A percentile compares a stretch with the other conserved stretches of the same genome.
These are phyloP conservation scores for Moxostoma hubbsi DNA, from an alignment of 2,797 vertebrate genomes.

Conservation along the genomic window DNA sequence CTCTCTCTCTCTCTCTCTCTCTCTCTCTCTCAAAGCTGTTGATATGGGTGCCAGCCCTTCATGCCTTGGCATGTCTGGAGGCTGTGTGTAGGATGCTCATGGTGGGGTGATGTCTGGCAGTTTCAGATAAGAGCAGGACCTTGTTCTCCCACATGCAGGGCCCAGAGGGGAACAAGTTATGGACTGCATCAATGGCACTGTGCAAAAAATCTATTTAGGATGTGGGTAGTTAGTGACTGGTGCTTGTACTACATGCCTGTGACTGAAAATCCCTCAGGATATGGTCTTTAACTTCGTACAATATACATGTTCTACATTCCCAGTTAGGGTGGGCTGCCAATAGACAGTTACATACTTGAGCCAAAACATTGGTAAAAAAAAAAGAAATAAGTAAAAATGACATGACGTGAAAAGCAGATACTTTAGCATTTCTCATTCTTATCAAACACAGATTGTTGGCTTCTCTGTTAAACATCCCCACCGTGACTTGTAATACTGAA, in stretches of 20 bases:
- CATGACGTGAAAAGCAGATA: background rate
- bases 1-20: constrained; percentile 58
- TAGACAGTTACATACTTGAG: constrained; percentile 14
- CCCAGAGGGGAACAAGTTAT: constrained; percentile 22
- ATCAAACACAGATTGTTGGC: too few relatives aligned
- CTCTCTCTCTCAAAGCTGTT: constrained; percentile 53
- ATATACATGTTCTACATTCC: constrained; percentile 21
- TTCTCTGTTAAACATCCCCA: too few relatives aligned
- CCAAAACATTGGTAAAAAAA: background rate
- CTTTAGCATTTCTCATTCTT: background rate
- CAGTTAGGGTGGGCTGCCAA: background rate
- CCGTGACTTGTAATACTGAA: too few relatives aligned
- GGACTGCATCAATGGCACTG: constrained; percentile 53
- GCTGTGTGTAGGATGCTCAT: constrained; percentile 73
- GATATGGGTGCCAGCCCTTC: constrained; percentile 59
- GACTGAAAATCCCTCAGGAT: constrained; percentile 38
- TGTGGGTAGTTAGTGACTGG: constrained; percentile 31
- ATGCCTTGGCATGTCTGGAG: constrained; percentile 73
- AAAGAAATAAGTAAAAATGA: background rate
- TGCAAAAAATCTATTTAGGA: constrained; percentile 39
- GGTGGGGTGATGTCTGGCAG: constrained; percentile 77
- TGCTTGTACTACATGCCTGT: constrained; percentile 7
- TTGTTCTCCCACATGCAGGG: constrained; percentile 39
- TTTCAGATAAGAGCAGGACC: constrained; percentile 73
- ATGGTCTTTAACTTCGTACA: constrained; percentile 34